Conservation (phyloP, 2,888 invertebrate genomes). For the Selenia dentaria region DNA sequence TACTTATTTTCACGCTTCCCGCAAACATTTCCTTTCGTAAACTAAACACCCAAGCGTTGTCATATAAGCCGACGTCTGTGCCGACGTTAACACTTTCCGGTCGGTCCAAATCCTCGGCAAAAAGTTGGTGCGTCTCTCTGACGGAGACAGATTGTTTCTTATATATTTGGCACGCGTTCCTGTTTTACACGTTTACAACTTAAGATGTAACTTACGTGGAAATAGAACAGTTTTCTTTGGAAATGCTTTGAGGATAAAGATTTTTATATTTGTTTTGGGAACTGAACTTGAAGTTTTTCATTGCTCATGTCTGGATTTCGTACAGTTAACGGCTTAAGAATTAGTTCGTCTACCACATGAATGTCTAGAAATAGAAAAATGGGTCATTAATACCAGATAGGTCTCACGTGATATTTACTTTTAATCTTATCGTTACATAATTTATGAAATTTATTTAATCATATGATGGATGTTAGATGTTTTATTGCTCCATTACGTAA, state of each 20-base stretch:
- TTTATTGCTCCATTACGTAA: too few species aligned
- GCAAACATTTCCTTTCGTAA: slow-evolving; percentile 24
- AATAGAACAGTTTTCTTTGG: background rate
- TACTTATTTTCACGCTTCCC: slow-evolving; percentile 12
- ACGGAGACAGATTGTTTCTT: slow-evolving; percentile 41
- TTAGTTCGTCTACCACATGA: too few species aligned
- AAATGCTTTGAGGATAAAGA: background rate
- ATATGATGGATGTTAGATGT: too few species aligned
- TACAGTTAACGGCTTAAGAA: too few species aligned
- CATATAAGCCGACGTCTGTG: too few species aligned
- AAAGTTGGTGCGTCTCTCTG: slow-evolving; percentile 33
- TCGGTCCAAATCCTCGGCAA: slow-evolving; percentile 31
- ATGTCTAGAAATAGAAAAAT: too few species aligned
- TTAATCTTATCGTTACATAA: too few species aligned
- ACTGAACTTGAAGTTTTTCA: too few species aligned
- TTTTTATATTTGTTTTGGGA: background rate
- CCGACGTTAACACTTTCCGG: slow-evolving; percentile 28
- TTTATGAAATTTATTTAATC: too few species aligned
- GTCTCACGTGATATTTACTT: too few species aligned
- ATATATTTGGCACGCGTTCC: slow-evolving; percentile 34
- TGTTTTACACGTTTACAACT: slow-evolving; percentile 32
- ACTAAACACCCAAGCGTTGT: slow-evolving; percentile 26
- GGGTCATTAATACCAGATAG: too few species aligned
- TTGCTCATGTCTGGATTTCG: too few species aligned
- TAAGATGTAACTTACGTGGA: slow-evolving; percentile 13